These are phyloP conservation scores for Liodrosophila aerea DNA, from an alignment of 2,888 invertebrate genomes.

Conservation along the genomic window DNA sequence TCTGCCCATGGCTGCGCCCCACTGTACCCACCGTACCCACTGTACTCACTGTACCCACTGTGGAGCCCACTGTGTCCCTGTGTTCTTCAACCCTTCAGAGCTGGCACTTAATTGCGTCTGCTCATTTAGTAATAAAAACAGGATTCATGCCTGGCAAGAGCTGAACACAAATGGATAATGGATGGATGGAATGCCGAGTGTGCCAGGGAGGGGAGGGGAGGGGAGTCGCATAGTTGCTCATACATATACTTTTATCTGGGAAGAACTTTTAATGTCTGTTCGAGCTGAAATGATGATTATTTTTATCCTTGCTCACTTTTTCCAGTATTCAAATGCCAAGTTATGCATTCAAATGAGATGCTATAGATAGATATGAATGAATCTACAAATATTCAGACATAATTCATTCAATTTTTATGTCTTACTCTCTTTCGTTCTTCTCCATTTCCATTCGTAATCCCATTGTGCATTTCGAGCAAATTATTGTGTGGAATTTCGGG, in stretches of 20 bases:
- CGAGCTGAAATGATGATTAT: slow-evolving; percentile 29
- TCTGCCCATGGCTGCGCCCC: slow-evolving; percentile 25
- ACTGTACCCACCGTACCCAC: neutral
- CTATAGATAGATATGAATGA: slow-evolving; percentile 1
- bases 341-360: slow-evolving; percentile 42
- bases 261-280: slow-evolving; percentile 16
- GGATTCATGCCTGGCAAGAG: slow-evolving; percentile 41
- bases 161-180: slow-evolving; percentile 5
- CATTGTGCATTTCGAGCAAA: slow-evolving; percentile 55
- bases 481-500: slow-evolving; percentile 47
- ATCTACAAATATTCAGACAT: slow-evolving; percentile 6
- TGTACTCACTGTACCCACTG: neutral
- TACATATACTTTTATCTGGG: neutral
- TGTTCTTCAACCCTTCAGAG: slow-evolving; percentile 32
- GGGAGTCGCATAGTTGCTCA: slow-evolving; percentile 25
- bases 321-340: slow-evolving; percentile 37
- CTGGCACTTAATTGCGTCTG: slow-evolving; percentile 64
- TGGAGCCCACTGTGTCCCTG: neutral
- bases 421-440: neutral
- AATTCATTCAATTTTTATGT: slow-evolving; percentile 28
- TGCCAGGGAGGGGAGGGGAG: neutral
- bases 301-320: slow-evolving; percentile 26
- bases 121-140: slow-evolving; percentile 66
- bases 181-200: slow-evolving; percentile 22
- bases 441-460: slow-evolving; percentile 38